These are phyloP conservation scores for Picus viridis DNA, from an alignment of 2,797 vertebrate genomes.

Conservation along the genomic window DNA sequence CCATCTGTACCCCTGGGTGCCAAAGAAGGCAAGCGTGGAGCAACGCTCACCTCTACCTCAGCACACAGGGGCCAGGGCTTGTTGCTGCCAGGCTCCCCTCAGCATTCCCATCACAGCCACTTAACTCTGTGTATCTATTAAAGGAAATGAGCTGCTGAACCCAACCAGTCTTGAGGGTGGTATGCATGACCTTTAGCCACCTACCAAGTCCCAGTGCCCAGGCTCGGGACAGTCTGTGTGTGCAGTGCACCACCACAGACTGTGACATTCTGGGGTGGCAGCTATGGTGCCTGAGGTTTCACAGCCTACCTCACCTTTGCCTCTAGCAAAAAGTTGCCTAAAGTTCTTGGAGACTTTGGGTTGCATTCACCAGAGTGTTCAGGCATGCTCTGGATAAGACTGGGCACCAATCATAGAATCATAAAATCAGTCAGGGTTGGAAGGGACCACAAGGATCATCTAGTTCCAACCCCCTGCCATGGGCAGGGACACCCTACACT, in stretches of 20 bases:
- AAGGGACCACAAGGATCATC: too few species aligned
- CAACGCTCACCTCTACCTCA: conserved; percentile 41
- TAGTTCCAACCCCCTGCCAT: too few species aligned
- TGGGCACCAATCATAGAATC: too few species aligned
- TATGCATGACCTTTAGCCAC: background rate
- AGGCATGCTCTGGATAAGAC: background rate
- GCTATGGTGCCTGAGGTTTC: background rate
- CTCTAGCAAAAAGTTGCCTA: background rate
- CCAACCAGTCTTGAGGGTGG: rapidly evolving
- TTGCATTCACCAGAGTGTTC: background rate
- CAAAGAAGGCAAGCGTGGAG: background rate
- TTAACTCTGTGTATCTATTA: conserved; percentile 13
- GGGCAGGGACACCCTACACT: too few species aligned
- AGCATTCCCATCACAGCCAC: rapidly evolving
- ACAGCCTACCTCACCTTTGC: background rate
- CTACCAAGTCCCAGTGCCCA: rapidly evolving
- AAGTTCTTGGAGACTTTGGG: background rate
- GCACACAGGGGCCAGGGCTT: background rate
- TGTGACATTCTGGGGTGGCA: rapidly evolving
- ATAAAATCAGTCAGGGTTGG: too few species aligned
- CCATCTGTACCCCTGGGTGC: background rate
- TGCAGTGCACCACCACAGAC: background rate
- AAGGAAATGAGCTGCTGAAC: background rate
- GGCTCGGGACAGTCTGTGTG: background rate
- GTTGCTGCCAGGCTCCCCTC: rapidly evolving